Conservation (phyloP, 53 echinoderm and acorn worm species). For the Henricia sp. region DNA sequence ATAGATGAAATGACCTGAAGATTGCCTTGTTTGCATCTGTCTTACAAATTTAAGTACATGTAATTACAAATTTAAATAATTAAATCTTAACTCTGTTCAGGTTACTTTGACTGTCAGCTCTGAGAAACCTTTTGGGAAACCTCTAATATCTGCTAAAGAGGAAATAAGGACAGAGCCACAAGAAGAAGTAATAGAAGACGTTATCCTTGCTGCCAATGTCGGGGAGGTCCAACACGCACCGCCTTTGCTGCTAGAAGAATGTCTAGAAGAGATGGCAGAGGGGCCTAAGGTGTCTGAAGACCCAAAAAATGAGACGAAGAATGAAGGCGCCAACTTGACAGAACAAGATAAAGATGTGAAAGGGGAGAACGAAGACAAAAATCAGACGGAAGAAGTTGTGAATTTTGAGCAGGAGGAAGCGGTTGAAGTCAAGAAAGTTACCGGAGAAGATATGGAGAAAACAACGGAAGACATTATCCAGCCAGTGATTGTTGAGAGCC, state of each 20-base stretch:
- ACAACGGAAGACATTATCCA: constrained; percentile 10
- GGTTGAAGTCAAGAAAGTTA: background rate
- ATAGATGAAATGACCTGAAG: too few species aligned
- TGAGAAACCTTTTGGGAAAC: constrained; percentile 19
- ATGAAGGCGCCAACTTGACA: background rate
- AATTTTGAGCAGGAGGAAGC: too few species aligned
- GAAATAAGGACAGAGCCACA: background rate
- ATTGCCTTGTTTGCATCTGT: too few species aligned
- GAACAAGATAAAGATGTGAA: background rate
- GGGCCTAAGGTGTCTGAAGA: background rate
- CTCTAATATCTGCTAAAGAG: background rate
- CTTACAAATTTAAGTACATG: too few species aligned
- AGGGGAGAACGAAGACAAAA: background rate
- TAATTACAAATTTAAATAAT: too few species aligned
- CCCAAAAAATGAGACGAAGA: background rate
- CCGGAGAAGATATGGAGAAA: background rate
- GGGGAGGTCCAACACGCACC: constrained; percentile 7
- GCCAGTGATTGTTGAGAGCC: background rate
- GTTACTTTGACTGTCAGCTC: constrained; percentile 84
- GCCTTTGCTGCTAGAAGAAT: constrained; percentile 34
- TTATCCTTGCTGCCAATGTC: background rate
- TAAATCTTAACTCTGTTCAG: background rate
- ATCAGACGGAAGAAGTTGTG: too few species aligned
- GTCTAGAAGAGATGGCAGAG: too few species aligned
- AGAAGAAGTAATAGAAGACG: constrained; percentile 17